phyloP scores from a whole-genome alignment of 2,797 vertebrate genomes.

The Leucoraja ocellata region DNA sequence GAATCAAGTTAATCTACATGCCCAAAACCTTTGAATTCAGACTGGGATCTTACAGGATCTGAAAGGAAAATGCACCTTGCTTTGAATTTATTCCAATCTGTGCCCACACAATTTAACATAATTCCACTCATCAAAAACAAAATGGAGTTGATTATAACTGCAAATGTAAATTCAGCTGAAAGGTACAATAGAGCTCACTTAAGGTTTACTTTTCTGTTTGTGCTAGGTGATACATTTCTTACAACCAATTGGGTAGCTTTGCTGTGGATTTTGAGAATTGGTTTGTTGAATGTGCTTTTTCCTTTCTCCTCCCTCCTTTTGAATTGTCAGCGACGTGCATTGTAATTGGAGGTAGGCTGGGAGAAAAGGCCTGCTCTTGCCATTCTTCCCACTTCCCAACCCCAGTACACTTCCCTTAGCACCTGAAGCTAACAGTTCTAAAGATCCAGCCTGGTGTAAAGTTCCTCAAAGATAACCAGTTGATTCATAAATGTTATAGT shows the following conservation, averaged over 20 bases:
- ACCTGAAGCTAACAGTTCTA: not conserved
- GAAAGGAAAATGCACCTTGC: not conserved
- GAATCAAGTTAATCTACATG: not conserved
- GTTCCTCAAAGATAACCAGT: not conserved
- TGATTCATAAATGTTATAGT: not conserved
- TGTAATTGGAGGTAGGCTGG: not conserved
- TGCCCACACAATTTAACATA: not conserved
- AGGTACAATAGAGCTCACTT: conserved; percentile 9
- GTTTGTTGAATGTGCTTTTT: not conserved
- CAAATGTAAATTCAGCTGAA: not conserved
- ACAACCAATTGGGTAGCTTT: not conserved
- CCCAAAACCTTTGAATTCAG: not conserved
- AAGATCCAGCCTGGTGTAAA: not conserved
- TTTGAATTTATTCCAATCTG: not conserved
- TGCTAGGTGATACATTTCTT: not conserved
- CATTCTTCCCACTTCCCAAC: not conserved
- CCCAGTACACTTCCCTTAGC: not conserved
- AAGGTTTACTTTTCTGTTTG: not conserved
- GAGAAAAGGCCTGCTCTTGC: not conserved
- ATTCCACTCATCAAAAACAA: not conserved
- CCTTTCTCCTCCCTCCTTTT: not conserved
- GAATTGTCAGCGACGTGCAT: not conserved
- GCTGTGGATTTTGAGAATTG: not conserved
- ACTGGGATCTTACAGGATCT: not conserved
- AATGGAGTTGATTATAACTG: conserved; percentile 7